Percentiles rank a stretch among this genome's conserved stretches.
phyloP scores from a whole-genome alignment of 2,888 invertebrate genomes.

The Agrochola litura region DNA sequence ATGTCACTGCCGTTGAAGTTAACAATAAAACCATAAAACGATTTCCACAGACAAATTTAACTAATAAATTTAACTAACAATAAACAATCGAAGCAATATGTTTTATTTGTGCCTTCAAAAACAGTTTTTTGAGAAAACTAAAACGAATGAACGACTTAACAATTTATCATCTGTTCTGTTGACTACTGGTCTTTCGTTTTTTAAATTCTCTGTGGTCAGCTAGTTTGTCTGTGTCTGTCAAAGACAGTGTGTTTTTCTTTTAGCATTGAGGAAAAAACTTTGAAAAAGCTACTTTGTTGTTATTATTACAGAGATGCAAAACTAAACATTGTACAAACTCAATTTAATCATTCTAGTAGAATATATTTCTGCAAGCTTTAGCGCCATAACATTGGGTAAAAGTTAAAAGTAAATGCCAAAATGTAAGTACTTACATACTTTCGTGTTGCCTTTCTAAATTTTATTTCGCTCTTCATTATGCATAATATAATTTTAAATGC shows the following conservation, averaged over 20 bases:
- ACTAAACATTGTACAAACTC: neutral
- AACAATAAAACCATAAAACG: neutral
- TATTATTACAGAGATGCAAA: conserved; percentile 12
- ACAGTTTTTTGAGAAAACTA: neutral
- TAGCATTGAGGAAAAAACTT: neutral
- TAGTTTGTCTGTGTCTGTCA: neutral
- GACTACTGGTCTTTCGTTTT: too few relatives aligned
- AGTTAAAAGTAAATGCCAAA: conserved; percentile 37
- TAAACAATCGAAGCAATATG: neutral
- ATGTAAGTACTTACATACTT: conserved; percentile 67
- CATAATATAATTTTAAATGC: conserved; percentile 18
- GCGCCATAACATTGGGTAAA: neutral
- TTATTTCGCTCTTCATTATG: conserved; percentile 47
- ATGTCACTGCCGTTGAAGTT: conserved; percentile 4
- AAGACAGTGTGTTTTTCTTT: neutral
- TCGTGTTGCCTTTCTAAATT: conserved; percentile 62
- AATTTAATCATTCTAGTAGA: neutral
- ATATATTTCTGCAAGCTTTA: neutral
- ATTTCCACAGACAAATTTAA: neutral
- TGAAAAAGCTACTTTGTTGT: conserved; percentile 9
- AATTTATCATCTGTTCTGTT: conserved; percentile 3
- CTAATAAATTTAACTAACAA: too few relatives aligned
- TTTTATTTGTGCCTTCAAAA: neutral
- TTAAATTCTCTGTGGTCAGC: neutral
- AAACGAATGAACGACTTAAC: conserved; percentile 12